A percentile compares a stretch with the other conserved stretches of the same genome.
These are phyloP conservation scores for Capromys pilorides DNA, from an alignment of 2,797 vertebrate genomes.

Conservation along the genomic window DNA sequence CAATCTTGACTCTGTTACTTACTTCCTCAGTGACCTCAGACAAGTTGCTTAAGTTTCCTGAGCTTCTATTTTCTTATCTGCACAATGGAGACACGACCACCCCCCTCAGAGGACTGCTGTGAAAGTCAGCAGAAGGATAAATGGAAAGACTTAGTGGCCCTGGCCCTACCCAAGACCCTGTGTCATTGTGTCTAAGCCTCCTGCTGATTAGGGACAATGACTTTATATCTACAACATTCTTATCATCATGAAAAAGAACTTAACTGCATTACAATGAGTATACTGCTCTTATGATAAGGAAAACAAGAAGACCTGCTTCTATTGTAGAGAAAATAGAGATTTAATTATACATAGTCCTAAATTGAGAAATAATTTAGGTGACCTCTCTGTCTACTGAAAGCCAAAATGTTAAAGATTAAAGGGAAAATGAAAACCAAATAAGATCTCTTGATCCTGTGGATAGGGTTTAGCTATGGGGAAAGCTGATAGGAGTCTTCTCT, in stretches of 20 bases:
- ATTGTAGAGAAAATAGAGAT: constrained; percentile 34
- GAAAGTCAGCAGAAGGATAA: not conserved
- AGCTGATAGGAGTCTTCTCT: not conserved
- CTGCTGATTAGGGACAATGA: not conserved
- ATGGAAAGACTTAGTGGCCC: fast-evolving
- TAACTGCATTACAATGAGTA: not conserved
- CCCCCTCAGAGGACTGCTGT: not conserved
- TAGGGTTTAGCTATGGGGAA: not conserved
- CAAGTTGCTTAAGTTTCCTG: not conserved
- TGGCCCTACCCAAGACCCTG: not conserved
- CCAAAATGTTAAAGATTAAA: not conserved
- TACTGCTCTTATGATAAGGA: not conserved
- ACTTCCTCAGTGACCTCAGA: not conserved
- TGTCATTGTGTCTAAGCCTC: fast-evolving
- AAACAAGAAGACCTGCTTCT: constrained; percentile 5
- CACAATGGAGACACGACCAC: not conserved
- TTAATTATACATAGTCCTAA: constrained; percentile 31
- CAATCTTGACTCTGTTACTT: not conserved
- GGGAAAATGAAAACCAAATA: not conserved
- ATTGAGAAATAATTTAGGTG: constrained; percentile 19
- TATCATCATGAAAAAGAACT: not conserved
- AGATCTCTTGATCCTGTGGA: not conserved
- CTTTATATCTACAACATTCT: not conserved
- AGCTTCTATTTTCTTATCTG: not conserved
- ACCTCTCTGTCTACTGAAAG: not conserved